Base-by-base conservation (phyloP, 2,888 invertebrate genomes). In the Rhagonycha fulva region DNA sequence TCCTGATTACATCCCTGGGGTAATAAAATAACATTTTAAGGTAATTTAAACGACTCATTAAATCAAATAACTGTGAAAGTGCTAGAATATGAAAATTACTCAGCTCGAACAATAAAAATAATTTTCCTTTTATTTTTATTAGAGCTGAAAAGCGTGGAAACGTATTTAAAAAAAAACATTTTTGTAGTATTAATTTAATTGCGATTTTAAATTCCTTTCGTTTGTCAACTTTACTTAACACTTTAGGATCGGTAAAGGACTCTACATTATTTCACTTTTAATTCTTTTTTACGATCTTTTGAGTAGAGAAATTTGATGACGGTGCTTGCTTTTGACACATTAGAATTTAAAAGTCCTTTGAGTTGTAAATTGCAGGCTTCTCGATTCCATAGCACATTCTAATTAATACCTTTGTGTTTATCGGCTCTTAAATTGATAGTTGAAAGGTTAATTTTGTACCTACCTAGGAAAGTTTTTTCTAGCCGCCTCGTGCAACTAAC, bases 331-430 rank as follows among this genome's bases (percentile, higher is more conserved):
- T 70, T 77, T 77, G 72, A 73, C 75, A 71, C 73, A 75, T 78
- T 71, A 63, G 75, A 78, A 76, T 75, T 75, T 75, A 75, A 78
- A 75, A 72, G 70, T 71, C 75, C 75, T 78, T 78, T 78, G 75
- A 78, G 75, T 75, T 78, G 78, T 73, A 78, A 78, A 78, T 78
- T 78, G 73, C 72, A 73, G 72, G 69, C 68, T 72, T 61, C 28
- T 78, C 78, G 75, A 70, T 72, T 61, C 24, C 24, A 69, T 60
- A 62, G 63, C 72, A 14, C 14, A 24, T 62, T 78, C 66, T 77
- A 78, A 78, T 78, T 76, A 76, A 75, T 75, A 73, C 75, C 72
- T 75, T 69, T 75, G 63, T 63, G 63, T 63, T 63, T 63, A 63
- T 63, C 63, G 63, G n/a, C 23, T 63, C 24, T 63, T 63, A 23